phyloP scores from a whole-genome alignment of 2,888 invertebrate genomes.

The Sympetrum striolatum region DNA sequence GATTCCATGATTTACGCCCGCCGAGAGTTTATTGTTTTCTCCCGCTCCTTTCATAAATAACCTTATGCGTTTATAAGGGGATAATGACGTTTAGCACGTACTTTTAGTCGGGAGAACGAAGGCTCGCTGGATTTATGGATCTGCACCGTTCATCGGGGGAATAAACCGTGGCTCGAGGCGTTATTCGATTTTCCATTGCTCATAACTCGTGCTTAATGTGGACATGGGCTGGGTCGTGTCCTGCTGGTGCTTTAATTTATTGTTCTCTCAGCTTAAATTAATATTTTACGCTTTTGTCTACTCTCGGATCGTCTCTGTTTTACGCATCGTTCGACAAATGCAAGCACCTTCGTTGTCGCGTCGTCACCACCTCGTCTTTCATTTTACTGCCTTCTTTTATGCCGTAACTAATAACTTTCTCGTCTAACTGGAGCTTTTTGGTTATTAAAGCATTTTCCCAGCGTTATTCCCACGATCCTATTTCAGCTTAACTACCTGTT shows the following conservation, averaged over 20 bases:
- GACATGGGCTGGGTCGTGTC: background rate
- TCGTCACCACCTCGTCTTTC: too few species aligned
- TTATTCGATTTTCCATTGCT: background rate
- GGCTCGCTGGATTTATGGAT: background rate
- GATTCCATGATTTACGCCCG: background rate
- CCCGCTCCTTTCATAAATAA: background rate
- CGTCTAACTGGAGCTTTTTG: too few species aligned
- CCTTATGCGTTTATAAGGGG: background rate
- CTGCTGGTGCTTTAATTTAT: background rate
- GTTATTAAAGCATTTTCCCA: too few species aligned
- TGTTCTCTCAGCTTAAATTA: background rate
- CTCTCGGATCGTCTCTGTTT: background rate
- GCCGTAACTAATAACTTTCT: too few species aligned
- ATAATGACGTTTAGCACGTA: background rate
- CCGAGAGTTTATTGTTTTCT: background rate
- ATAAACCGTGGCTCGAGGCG: background rate
- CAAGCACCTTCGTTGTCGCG: too few species aligned
- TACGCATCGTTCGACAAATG: too few species aligned
- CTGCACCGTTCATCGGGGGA: background rate
- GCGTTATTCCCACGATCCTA: too few species aligned
- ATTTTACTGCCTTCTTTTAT: too few species aligned
- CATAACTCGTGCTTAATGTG: background rate
- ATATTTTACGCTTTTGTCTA: background rate
- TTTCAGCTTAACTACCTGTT: too few species aligned
- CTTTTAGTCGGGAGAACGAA: background rate